Evolutionary conservation across 2,113 vertebrate species (phyloP).

Genomic region (Mus spicilegus): DNA sequence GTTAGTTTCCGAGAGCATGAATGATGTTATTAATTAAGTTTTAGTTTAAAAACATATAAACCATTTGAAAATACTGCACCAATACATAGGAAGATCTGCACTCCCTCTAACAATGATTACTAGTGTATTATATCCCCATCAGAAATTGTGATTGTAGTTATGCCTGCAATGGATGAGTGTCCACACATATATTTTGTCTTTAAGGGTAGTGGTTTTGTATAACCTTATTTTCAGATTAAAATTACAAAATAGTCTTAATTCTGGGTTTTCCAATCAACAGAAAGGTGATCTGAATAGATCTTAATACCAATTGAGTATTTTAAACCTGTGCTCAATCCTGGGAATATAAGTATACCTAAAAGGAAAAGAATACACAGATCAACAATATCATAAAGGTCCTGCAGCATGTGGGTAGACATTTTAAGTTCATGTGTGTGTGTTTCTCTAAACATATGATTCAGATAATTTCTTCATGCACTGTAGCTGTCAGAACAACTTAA

Average conservation of each 20-base stretch:
- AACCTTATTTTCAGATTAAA: constrained; percentile 17
- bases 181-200: neutral
- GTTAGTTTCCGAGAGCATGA: neutral
- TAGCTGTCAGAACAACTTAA: neutral
- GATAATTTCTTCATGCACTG: neutral
- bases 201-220: constrained; percentile 23
- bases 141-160: neutral
- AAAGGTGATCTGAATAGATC: constrained; percentile 17
- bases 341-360: constrained; percentile 3
- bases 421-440: neutral
- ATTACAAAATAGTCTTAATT: constrained; percentile 4
- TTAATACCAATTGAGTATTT: neutral
- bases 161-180: neutral
- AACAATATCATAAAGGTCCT: neutral
- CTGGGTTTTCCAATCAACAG: neutral
- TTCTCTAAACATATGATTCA: neutral
- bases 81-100: neutral
- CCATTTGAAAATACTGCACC: neutral
- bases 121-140: neutral
- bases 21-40: constrained; percentile 30
- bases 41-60: constrained; percentile 25
- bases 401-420: neutral
- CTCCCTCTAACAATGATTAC: neutral
- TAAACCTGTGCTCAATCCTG: neutral
- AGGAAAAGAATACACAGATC: neutral